These are phyloP conservation scores for Brachirus orientalis DNA, from an alignment of 2,113 vertebrate genomes.

Conservation along the genomic window DNA sequence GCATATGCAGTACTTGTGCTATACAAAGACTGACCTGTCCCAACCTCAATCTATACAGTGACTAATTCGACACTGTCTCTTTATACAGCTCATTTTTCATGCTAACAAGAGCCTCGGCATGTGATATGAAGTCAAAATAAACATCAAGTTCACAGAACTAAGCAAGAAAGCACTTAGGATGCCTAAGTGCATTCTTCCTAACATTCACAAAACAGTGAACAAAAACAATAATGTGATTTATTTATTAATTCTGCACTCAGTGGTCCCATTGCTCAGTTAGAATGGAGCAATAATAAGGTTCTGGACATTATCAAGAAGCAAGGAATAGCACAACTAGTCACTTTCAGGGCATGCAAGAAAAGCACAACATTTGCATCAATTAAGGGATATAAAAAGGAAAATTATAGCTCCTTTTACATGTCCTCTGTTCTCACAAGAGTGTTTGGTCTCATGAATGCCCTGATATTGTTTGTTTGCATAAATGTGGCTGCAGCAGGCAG, in stretches of 20 bases:
- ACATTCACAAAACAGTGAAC: constrained; percentile 11
- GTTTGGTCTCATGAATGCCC: no score
- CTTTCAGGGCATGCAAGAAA: no score
- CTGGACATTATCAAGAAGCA: no score
- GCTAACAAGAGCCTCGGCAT: constrained; percentile 41
- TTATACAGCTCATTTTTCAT: constrained; percentile 61
- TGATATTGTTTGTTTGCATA: no score
- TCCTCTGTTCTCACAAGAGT: no score
- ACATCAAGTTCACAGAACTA: constrained; percentile 25
- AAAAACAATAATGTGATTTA: constrained; percentile 37
- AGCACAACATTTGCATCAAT: no score
- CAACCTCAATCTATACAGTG: constrained; percentile 48
- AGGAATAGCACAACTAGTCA: no score
- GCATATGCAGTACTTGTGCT: constrained; percentile 37
- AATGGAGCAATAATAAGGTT: no score
- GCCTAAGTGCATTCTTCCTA: no score
- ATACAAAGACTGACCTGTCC: constrained; percentile 34
- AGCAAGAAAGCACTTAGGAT: constrained; percentile 10
- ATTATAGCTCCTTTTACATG: no score
- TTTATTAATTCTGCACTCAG: constrained; percentile 21
- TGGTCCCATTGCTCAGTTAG: not conserved
- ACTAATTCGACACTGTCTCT: constrained; percentile 53
- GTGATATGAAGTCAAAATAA: constrained; percentile 45
- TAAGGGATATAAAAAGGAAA: no score
- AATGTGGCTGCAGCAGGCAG: no score